phyloP scores from a whole-genome alignment of 1,140 invertebrate genomes.

The Manduca sexta region DNA sequence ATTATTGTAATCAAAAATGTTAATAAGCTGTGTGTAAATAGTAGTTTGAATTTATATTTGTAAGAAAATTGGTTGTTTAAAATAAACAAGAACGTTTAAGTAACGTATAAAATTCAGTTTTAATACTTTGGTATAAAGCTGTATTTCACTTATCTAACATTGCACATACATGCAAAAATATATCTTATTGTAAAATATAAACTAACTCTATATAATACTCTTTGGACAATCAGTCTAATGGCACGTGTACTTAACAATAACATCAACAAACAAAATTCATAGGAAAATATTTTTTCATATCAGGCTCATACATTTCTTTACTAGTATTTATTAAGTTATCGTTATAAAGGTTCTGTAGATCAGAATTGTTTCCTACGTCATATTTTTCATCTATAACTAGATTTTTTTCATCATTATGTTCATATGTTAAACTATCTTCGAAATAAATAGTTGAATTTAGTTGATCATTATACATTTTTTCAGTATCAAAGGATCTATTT shows the following conservation, averaged over 20 bases:
- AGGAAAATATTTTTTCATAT: slow-evolving; percentile 53
- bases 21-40: no score
- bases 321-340: slow-evolving; percentile 8
- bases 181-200: slow-evolving; percentile 19
- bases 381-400: slow-evolving; percentile 21
- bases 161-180: slow-evolving; percentile 18
- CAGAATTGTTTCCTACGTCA: slow-evolving; percentile 15
- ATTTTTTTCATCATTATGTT: slow-evolving; percentile 39
- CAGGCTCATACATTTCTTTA: slow-evolving; percentile 22
- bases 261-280: slow-evolving; percentile 50
- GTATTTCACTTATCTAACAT: slow-evolving; percentile 10
- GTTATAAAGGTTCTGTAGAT: slow-evolving; percentile 23
- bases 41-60: no score
- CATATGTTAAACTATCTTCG: slow-evolving; percentile 41
- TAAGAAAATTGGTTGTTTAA: no score
- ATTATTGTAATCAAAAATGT: no score
- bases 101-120: slow-evolving; percentile 26
- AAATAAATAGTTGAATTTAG: slow-evolving; percentile 39
- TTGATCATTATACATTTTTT: slow-evolving; percentile 12
- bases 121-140: slow-evolving; percentile 27
- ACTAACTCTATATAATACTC: slow-evolving; percentile 40
- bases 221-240: slow-evolving; percentile 52
- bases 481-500: slow-evolving; percentile 23
- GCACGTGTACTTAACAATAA: slow-evolving; percentile 16
- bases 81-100: slow-evolving; percentile 1